A percentile compares a stretch with the other conserved stretches of the same genome.
phyloP scores from a whole-genome alignment of 2,888 invertebrate species.

The Blera fallax region DNA sequence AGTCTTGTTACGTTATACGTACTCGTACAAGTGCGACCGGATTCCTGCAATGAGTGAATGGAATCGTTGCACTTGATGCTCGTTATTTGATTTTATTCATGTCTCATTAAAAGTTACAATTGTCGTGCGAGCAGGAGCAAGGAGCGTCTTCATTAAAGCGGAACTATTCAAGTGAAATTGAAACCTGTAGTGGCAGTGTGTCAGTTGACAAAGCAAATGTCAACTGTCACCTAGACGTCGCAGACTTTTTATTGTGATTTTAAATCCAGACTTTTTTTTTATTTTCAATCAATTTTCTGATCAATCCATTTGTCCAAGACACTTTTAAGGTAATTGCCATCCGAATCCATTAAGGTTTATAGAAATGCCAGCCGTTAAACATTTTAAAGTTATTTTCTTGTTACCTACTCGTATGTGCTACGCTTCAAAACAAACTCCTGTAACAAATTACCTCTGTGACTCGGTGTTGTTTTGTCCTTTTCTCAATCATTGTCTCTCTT shows the following conservation, averaged over 20 bases:
- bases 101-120: conserved; percentile 70
- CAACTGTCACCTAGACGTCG: conserved; percentile 11
- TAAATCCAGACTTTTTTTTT: neutral
- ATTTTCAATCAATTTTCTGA: neutral
- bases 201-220: neutral
- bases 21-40: conserved; percentile 23
- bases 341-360: conserved; percentile 19
- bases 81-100: conserved; percentile 70
- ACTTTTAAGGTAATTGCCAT: neutral
- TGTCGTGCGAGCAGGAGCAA: conserved; percentile 8
- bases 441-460: neutral
- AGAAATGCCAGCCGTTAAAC: conserved; percentile 1
- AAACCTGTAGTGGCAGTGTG: neutral
- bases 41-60: conserved; percentile 48
- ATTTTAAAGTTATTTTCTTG: too few species aligned
- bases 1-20: conserved; percentile 35
- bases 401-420: too few species aligned
- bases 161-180: conserved; percentile 12
- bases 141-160: conserved; percentile 28
- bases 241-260: neutral
- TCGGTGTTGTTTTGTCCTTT: neutral
- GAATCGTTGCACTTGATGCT: conserved; percentile 66
- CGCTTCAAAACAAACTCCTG: too few species aligned
- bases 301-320: conserved; percentile 2
- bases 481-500: neutral